Base-by-base conservation (phyloP, 2,113 vertebrate genomes). In the Cisticola juncidis region DNA sequence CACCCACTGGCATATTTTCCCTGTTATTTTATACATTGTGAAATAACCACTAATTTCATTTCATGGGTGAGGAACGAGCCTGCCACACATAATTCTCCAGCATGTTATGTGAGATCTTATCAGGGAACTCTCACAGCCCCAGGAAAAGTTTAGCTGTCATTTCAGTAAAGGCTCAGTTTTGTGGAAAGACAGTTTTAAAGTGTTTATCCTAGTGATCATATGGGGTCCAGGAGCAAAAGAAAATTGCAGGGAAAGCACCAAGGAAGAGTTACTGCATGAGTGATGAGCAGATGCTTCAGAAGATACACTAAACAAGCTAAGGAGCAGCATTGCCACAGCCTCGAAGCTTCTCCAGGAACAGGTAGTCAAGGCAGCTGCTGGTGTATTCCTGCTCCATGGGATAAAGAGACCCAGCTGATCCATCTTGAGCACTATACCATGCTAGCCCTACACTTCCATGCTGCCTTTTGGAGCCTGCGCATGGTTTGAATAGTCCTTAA, bases 1-100 rank as follows among this genome's bases (percentile, higher is more conserved):
- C 95, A 86, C 90, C 76, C 85, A 54, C 94, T 42, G 51, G 51
- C n/a, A 16, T 48, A 5, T 79, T 69, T 91, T 48, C 71, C 78
- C 65, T 68, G 36, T 92, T 83, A 40, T 48, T 57, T 79, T 28
- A 48, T 17, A 14, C 33, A 1, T 71, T 90, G 71, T 88, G 92
- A 92, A 96, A 92, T 60, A 36, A 29, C 47, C 68, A 28, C 51
- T 44, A 4, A 78, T 78, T 79, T 50, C 0, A 3, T 66, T 85
- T 69, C 2, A 19, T 2, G 40, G 53, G 58, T 35, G 58, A 86
- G 38, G 54, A 95, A 65, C 0, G 11, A 69, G 38, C 77, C 65
- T 66, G 81, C 44, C 74, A 50, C 31, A 6, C n/a, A 2, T 82
- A 3, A 11, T 80, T 72, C 72, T 10, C 45, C 57, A 60, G 53